Conservation (phyloP, 2,113 vertebrate species). For the Gymnarchus niloticus region DNA sequence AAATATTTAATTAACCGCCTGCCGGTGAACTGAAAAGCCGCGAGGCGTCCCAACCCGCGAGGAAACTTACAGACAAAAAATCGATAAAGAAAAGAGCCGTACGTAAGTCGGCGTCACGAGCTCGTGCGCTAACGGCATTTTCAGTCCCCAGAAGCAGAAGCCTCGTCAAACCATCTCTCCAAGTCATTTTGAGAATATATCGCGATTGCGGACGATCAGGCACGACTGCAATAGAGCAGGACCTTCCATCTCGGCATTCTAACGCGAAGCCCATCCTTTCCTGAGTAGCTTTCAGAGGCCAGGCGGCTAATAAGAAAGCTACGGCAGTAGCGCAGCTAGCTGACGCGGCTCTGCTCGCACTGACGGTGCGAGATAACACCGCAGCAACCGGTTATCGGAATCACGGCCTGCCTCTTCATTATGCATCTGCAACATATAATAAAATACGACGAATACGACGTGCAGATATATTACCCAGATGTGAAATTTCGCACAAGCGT, state of each 20-base stretch:
- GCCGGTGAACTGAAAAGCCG: not conserved
- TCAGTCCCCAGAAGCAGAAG: not conserved
- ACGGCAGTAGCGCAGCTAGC: slow-evolving; percentile 1
- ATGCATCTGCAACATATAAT: not conserved
- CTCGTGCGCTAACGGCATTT: not conserved
- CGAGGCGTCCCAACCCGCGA: not conserved
- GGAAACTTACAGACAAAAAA: not conserved
- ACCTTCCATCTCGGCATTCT: not conserved
- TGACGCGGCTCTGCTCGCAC: not conserved
- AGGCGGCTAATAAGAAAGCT: not conserved
- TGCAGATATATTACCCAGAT: slow-evolving; percentile 36
- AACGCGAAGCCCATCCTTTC: not conserved
- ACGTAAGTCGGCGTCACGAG: not conserved
- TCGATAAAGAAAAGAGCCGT: not conserved
- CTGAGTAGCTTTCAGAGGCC: not conserved
- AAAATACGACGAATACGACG: slow-evolving; percentile 14
- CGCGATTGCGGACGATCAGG: not conserved
- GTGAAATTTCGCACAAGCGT: slow-evolving; percentile 37
- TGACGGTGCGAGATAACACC: not conserved
- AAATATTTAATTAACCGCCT: not conserved
- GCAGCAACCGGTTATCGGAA: not conserved
- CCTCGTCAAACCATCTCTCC: not conserved
- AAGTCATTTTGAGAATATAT: not conserved
- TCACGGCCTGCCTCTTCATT: not conserved
- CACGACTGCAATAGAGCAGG: not conserved